Evolutionary conservation across 2,113 vertebrate species (phyloP).

Genomic region (Hepsetus odoe): DNA sequence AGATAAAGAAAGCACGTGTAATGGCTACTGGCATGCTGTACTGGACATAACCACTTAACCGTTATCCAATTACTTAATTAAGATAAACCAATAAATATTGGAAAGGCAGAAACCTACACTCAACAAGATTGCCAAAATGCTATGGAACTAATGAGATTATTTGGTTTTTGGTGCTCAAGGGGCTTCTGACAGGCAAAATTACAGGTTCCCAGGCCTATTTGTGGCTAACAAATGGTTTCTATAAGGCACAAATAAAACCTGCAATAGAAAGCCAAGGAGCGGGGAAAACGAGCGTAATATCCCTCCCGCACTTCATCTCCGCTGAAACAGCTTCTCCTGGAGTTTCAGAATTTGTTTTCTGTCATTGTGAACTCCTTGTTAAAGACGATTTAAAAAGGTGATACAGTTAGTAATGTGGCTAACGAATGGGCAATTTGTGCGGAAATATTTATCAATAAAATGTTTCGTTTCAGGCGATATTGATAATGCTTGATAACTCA

Average conservation of each 20-base stretch:
- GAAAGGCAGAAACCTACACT: background rate
- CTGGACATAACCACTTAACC: background rate
- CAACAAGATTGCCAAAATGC: background rate
- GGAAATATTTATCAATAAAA: no score
- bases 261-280: background rate
- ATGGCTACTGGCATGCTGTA: background rate
- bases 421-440: no score
- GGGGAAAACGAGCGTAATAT: background rate
- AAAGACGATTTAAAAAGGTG: no score
- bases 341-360: background rate
- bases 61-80: slow-evolving; percentile 4
- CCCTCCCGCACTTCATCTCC: background rate
- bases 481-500: no score
- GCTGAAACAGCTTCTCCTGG: background rate
- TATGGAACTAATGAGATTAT: slow-evolving; percentile 26
- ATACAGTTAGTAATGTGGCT: no score
- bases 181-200: slow-evolving; percentile 23
- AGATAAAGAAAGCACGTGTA: background rate
- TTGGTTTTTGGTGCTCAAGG: background rate
- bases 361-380: no score
- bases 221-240: slow-evolving; percentile 20
- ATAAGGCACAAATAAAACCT: slow-evolving; percentile 13
- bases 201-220: slow-evolving; percentile 7
- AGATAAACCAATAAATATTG: background rate
- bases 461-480: no score